phyloP scores from a whole-genome alignment of 1,140 invertebrate genomes.

The Ephestia elutella region DNA sequence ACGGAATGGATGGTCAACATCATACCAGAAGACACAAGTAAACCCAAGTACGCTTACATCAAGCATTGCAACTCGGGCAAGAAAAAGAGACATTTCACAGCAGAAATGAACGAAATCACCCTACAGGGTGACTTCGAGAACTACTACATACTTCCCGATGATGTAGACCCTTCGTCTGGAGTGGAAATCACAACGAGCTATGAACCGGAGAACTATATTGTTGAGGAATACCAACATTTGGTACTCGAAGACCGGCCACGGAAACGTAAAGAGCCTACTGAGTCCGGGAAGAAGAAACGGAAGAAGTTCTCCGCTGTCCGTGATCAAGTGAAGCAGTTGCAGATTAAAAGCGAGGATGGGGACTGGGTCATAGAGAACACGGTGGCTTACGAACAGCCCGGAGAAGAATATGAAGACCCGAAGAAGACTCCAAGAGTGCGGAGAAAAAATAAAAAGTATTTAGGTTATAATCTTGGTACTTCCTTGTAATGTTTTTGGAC shows the following conservation, averaged over 20 bases:
- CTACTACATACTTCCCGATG: conserved; percentile 61
- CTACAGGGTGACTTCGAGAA: conserved; percentile 61
- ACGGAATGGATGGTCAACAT: conserved; percentile 62
- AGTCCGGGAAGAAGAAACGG: conserved; percentile 34
- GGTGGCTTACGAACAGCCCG: conserved; percentile 43
- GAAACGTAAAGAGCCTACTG: conserved; percentile 37
- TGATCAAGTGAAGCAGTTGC: conserved; percentile 42
- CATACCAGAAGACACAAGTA: conserved; percentile 43
- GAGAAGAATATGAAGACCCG: conserved; percentile 54
- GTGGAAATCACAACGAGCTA: conserved; percentile 61
- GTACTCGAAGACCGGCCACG: conserved; percentile 52
- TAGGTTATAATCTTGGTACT: conserved; percentile 62
- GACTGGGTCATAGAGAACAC: conserved; percentile 59
- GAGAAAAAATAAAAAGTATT: conserved; percentile 67
- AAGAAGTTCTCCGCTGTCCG: conserved; percentile 28
- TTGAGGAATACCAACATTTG: conserved; percentile 55
- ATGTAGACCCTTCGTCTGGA: conserved; percentile 55
- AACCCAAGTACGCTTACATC: conserved; percentile 62
- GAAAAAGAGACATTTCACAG: conserved; percentile 60
- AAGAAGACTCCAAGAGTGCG: conserved; percentile 47
- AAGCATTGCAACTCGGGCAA: conserved; percentile 58
- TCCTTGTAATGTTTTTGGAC: conserved; percentile 22
- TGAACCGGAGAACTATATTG: conserved; percentile 57
- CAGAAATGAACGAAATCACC: conserved; percentile 59
- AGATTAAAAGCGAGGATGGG: conserved; percentile 36